These are phyloP conservation scores for Bombylius discolor DNA, from an alignment of 2,888 invertebrate species.

Conservation along the genomic window DNA sequence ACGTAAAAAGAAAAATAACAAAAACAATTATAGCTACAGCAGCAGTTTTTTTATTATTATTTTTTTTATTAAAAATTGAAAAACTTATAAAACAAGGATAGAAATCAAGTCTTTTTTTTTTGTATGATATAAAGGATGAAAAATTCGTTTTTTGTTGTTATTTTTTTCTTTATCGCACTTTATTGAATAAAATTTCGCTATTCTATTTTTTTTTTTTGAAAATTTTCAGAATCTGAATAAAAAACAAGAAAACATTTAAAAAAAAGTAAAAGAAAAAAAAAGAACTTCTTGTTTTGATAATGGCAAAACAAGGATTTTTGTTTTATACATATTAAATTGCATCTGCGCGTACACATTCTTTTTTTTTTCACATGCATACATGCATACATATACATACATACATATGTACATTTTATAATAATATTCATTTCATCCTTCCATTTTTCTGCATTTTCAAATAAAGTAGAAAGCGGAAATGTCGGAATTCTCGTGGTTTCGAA, in stretches of 20 bases:
- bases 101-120: not conserved
- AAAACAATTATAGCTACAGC: too few species aligned
- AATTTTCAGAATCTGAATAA: not conserved
- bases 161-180: not conserved
- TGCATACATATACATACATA: not conserved
- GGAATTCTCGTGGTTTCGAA: not conserved
- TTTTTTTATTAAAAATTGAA: too few species aligned
- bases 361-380: not conserved
- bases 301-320: not conserved
- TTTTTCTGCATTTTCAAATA: not conserved
- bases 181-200: not conserved
- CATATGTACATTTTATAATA: not conserved
- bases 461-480: not conserved
- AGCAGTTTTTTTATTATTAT: too few species aligned
- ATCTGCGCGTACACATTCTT: slow-evolving; percentile 3
- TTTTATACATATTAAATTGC: not conserved
- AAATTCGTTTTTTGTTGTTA: not conserved
- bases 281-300: not conserved
- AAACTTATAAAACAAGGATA: not conserved
- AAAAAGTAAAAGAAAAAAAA: not conserved
- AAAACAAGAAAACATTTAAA: not conserved
- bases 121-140: not conserved
- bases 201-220: not conserved
- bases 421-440: not conserved
- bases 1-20: too few species aligned